Conservation (phyloP, 2,113 vertebrate species). For the Odontesthes bonariensis region DNA sequence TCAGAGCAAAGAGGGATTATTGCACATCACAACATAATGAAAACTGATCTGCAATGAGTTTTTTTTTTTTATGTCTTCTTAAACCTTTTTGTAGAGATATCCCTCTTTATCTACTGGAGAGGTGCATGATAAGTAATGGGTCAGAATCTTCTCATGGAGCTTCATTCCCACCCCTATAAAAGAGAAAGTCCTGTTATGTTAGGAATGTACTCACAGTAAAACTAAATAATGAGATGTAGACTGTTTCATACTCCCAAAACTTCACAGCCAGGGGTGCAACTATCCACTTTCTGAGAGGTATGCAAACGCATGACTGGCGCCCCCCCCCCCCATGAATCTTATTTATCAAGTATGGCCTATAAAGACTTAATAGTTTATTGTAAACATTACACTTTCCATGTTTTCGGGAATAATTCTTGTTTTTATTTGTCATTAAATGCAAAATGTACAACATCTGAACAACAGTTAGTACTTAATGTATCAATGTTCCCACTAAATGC, state of each 20-base stretch:
- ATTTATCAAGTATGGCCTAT: too few relatives aligned
- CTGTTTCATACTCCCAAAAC: neutral
- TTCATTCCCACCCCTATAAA: conserved; percentile 79
- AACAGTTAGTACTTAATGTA: too few relatives aligned
- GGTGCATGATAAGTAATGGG: conserved; percentile 76
- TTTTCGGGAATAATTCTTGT: too few relatives aligned
- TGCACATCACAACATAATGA: neutral
- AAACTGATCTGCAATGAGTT: neutral
- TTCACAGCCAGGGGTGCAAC: too few relatives aligned
- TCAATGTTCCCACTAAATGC: too few relatives aligned
- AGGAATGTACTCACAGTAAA: neutral
- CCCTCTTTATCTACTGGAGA: conserved; percentile 83
- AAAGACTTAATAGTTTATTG: too few relatives aligned
- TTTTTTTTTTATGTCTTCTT: neutral
- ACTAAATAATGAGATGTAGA: neutral
- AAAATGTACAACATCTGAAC: too few relatives aligned
- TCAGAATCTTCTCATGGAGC: conserved; percentile 79
- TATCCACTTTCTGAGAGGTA: too few relatives aligned
- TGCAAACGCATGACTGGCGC: too few relatives aligned
- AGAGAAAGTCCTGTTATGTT: neutral
- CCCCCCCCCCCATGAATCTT: too few relatives aligned
- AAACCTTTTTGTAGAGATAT: conserved; percentile 85
- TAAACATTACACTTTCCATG: too few relatives aligned
- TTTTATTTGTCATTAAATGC: too few relatives aligned
- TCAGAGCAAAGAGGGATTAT: neutral